Evolutionary conservation across 1,140 invertebrate species (phyloP), one percentile per base, ranked within the genome.

Genomic region (Dryas iulia): DNA sequence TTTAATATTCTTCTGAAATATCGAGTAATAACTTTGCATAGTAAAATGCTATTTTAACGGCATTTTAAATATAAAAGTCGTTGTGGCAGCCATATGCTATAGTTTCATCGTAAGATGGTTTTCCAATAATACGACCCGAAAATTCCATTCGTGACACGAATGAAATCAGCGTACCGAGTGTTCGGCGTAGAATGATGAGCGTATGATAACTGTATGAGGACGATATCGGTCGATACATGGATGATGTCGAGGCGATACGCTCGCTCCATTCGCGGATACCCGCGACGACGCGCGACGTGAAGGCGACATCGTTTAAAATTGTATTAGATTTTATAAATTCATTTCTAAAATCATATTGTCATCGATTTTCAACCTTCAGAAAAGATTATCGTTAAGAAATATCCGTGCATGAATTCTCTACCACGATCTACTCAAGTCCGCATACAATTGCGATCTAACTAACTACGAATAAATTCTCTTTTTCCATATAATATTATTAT

Each of bases 281-380:
- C 62, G 61, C n/a, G n/a, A n/a, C n/a, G n/a, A n/a, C n/a, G n/a
- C 64, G 67, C 56, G 63, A 69, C 65, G 59, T 68, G 72, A 74
- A 77, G 71, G 61, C 70, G 66, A 74, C 60, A 71, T 71, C 64
- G 52, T 71, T 71, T 54, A 70, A 78, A 73, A 77, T 62, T 73
- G 66, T 62, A 73, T 76, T 76, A 67, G 71, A 76, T 54, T 60
- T 72, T 71, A 77, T 65, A 81, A 75, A 79, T 77, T 76, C 83
- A 82, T 76, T 74, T 78, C 75, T 79, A 86, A 83, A 83, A 81
- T 83, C 77, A 83, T 88, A 88, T 88, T 88, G 82, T 88, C 83
- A 82, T 82, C 67, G 74, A 86, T 72, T 76, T 74, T 79, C 72
- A 81, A 79, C 74, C 79, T 78, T 80, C 76, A 80, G 78, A 81